These are phyloP conservation scores for Yasuhikotakia modesta DNA, from an alignment of 2,797 vertebrate genomes.

Conservation along the genomic window DNA sequence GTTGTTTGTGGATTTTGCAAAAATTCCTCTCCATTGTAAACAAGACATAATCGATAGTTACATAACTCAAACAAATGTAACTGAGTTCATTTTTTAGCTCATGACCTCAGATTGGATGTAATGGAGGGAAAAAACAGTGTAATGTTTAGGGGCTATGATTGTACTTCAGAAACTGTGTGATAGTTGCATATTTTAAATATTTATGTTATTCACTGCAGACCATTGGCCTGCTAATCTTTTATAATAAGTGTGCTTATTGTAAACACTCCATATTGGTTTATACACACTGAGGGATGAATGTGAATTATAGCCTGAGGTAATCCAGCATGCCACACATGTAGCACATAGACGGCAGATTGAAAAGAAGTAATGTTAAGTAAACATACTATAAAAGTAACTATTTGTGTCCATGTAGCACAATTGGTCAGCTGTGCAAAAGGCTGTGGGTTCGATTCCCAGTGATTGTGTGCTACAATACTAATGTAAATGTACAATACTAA, in stretches of 20 bases:
- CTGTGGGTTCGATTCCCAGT: no score
- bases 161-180: neutral
- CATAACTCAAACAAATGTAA: neutral
- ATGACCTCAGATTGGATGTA: neutral
- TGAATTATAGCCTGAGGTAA: neutral
- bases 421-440: no score
- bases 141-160: neutral
- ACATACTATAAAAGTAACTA: no score
- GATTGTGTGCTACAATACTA: no score
- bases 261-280: neutral
- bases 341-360: neutral
- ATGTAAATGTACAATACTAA: no score
- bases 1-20: neutral
- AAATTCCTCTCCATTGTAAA: neutral
- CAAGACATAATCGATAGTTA: slow-evolving; percentile 1
- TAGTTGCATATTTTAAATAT: neutral
- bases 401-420: no score
- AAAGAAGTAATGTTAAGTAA: neutral
- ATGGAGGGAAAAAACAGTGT: neutral
- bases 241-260: neutral
- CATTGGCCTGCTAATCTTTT: neutral
- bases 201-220: neutral
- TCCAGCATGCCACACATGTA: neutral
- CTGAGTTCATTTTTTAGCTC: neutral
- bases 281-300: slow-evolving; percentile 13